Percentiles rank a stretch among this genome's conserved stretches.
Conservation (phyloP, 2,797 vertebrate genomes). For the Darevskia nairensis region DNA sequence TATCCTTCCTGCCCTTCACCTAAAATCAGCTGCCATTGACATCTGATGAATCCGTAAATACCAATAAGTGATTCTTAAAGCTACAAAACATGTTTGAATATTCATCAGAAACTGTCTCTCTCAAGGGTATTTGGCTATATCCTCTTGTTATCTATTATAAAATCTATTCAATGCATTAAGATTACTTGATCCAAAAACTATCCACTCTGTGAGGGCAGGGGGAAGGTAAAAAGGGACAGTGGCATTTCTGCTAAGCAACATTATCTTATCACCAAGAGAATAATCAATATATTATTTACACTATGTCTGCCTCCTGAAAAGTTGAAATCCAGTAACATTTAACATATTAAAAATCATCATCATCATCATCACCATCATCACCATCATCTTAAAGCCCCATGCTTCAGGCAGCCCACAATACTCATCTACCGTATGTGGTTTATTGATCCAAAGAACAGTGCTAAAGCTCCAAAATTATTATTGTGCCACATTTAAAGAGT, state of each 20-base stretch:
- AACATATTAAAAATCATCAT: no score
- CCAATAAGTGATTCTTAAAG: neutral
- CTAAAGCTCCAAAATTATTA: neutral
- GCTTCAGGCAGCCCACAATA: neutral
- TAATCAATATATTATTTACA: neutral
- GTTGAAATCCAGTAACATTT: neutral
- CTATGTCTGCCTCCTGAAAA: neutral
- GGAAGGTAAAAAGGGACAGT: neutral
- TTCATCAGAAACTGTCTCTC: neutral
- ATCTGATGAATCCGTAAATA: conserved; percentile 16
- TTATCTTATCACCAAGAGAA: neutral
- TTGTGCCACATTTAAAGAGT: neutral
- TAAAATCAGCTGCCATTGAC: conserved; percentile 1
- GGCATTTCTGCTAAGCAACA: neutral
- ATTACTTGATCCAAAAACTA: neutral
- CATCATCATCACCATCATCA: no score
- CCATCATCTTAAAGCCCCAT: neutral
- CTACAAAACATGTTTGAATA: conserved; percentile 5
- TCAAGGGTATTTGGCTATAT: neutral
- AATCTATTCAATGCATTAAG: neutral
- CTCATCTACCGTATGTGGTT: no score
- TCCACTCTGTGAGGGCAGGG: neutral
- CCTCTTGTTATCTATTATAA: neutral
- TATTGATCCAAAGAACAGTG: neutral
- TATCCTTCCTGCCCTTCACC: neutral